Conservation (phyloP, 2,797 vertebrate genomes). For the Picus viridis region DNA sequence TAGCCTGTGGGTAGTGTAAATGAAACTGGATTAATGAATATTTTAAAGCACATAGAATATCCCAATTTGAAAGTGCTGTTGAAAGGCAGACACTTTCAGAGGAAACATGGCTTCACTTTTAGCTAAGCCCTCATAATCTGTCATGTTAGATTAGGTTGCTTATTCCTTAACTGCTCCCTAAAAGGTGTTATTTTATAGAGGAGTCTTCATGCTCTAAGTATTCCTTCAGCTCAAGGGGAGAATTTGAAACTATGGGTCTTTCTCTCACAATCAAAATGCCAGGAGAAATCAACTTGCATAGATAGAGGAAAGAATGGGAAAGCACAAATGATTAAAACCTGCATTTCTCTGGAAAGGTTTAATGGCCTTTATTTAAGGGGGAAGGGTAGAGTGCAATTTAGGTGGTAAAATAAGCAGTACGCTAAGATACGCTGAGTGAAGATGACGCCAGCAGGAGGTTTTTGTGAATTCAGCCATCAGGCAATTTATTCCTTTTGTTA, state of each 20-base stretch:
- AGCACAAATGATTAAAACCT: conserved; percentile 19
- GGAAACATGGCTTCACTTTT: neutral
- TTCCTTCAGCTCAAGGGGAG: neutral
- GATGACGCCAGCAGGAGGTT: neutral
- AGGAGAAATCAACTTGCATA: conserved; percentile 6
- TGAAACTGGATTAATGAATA: neutral
- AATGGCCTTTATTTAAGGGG: neutral
- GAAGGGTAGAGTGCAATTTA: neutral
- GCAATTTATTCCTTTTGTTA: conserved; percentile 38
- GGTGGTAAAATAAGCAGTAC: neutral
- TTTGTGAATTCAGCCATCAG: conserved; percentile 29
- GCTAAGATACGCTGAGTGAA: neutral
- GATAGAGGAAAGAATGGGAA: neutral
- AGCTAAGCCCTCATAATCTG: neutral
- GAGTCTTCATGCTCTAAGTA: neutral
- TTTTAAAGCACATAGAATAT: neutral
- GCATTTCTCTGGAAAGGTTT: conserved; percentile 4
- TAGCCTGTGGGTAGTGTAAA: neutral
- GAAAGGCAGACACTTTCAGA: neutral
- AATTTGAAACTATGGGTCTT: conserved; percentile 24
- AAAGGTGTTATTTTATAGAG: neutral
- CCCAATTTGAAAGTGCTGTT: neutral
- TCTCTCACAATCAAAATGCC: conserved; percentile 2
- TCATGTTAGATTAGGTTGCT: neutral
- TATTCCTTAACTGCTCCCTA: neutral